These are phyloP conservation scores for Bicyclus anynana DNA, from an alignment of 1,140 invertebrate species.

Conservation along the genomic window DNA sequence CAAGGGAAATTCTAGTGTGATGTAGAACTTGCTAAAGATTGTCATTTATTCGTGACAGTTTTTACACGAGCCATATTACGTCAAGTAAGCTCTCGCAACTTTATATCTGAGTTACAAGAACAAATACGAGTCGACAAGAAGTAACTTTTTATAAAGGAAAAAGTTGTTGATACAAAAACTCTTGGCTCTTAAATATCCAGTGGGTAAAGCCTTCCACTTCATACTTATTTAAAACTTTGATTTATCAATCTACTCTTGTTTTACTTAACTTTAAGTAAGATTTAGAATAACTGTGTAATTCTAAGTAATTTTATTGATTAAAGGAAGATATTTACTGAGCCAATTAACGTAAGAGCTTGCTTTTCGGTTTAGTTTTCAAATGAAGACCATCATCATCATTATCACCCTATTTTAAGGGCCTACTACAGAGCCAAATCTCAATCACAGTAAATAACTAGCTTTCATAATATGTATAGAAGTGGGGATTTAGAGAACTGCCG, in stretches of 20 bases:
- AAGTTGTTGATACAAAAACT: constrained; percentile 27
- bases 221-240: constrained; percentile 19
- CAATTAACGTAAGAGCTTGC: no score
- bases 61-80: neutral
- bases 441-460: no score
- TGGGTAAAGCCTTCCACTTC: constrained; percentile 28
- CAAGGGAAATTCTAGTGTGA: neutral
- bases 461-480: no score
- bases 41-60: neutral
- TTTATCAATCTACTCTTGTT: constrained; percentile 17
- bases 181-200: constrained; percentile 36
- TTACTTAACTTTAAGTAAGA: neutral
- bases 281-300: neutral
- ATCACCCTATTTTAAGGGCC: no score
- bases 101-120: constrained; percentile 14
- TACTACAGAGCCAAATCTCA: no score
- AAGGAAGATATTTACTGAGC: no score
- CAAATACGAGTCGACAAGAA: constrained; percentile 18
- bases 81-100: neutral
- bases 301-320: no score
- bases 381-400: no score
- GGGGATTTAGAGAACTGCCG: no score
- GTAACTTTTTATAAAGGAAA: constrained; percentile 13
- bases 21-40: neutral
- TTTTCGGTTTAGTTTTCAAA: no score